Conservation (phyloP, 2,113 vertebrate species). For the Cyprinus carpio region DNA sequence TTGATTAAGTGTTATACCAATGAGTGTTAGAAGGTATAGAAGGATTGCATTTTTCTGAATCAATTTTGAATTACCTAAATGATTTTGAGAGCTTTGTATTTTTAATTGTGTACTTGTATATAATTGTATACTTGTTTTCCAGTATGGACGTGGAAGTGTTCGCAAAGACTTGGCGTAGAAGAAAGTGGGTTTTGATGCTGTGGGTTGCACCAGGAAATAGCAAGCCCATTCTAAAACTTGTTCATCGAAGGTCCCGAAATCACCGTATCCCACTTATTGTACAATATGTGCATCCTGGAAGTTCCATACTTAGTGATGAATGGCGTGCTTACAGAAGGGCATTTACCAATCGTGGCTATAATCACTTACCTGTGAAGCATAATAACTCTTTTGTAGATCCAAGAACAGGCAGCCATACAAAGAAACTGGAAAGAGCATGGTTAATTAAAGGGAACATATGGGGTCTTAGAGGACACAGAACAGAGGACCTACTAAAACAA, state of each 20-base stretch:
- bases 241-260: not conserved
- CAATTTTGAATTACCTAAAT: not conserved
- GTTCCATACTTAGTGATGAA: slow-evolving; percentile 1
- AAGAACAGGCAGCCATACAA: not conserved
- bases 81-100: not conserved
- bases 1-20: too few relatives aligned
- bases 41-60: not conserved
- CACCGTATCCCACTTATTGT: slow-evolving; percentile 1
- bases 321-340: not conserved
- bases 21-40: too few relatives aligned
- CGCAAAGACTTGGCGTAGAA: not conserved
- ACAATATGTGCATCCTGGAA: not conserved
- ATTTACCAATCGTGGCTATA: not conserved
- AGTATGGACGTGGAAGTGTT: not conserved
- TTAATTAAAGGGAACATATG: not conserved
- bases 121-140: not conserved
- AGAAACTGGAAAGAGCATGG: not conserved
- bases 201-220: not conserved
- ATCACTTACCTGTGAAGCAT: not conserved
- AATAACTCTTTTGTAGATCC: not conserved
- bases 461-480: not conserved
- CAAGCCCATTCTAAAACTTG: not conserved
- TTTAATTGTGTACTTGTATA: not conserved
- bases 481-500: not conserved
- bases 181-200: not conserved